Evolutionary conservation across 2,797 vertebrate species (phyloP).

Genomic region (Rhinatrema bivittatum): DNA sequence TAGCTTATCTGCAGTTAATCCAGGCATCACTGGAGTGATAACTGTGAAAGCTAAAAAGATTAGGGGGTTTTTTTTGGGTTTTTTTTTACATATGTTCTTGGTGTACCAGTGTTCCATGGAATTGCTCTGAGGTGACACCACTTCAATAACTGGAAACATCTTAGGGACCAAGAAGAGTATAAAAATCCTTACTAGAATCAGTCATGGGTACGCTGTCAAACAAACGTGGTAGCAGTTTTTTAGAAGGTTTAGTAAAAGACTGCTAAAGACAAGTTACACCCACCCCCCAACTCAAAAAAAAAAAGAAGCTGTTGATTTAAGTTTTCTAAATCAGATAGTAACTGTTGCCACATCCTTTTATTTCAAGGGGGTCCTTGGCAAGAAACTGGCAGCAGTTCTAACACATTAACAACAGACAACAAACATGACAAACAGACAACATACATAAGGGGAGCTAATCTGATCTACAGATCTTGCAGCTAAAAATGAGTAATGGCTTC

Average conservation of each 20-base stretch:
- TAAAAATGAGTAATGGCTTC: conserved; percentile 62
- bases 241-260: too few species aligned
- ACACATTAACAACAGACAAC: conserved; percentile 66
- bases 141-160: not conserved
- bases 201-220: not conserved
- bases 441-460: conserved; percentile 62
- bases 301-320: conserved; percentile 18
- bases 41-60: not conserved
- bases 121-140: not conserved
- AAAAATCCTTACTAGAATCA: not conserved
- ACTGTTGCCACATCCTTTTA: conserved; percentile 47
- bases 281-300: conserved; percentile 28
- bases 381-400: conserved; percentile 52
- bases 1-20: conserved; percentile 21
- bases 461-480: conserved; percentile 49
- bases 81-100: not conserved
- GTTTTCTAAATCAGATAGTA: conserved; percentile 48
- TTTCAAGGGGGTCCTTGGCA: conserved; percentile 48
- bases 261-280: not conserved
- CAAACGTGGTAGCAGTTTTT: too few species aligned
- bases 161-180: not conserved
- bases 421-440: conserved; percentile 60
- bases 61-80: too few species aligned
- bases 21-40: not conserved
- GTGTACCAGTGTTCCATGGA: not conserved